Conservation (phyloP, 2,797 vertebrate species). For the Pelobates cultripes region DNA sequence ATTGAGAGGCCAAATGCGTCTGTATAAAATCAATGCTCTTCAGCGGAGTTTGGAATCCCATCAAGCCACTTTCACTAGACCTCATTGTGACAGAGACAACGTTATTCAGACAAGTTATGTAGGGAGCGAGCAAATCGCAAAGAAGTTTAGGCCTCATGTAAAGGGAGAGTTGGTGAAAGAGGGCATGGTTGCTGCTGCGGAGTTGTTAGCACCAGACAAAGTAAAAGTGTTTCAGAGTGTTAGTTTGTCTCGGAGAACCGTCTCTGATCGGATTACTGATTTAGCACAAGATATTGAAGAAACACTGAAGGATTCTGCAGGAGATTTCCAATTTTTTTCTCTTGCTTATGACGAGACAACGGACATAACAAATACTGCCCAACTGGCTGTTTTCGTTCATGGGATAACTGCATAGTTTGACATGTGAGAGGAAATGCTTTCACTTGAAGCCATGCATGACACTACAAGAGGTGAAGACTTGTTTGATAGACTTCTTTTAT, state of each 20-base stretch:
- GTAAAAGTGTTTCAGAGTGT: conserved; percentile 21
- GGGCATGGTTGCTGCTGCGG: no score
- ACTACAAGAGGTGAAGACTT: conserved; percentile 32
- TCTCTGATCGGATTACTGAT: conserved; percentile 48
- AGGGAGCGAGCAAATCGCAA: background rate
- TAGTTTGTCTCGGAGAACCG: background rate
- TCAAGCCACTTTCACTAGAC: conserved; percentile 33
- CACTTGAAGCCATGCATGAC: conserved; percentile 52
- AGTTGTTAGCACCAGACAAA: background rate
- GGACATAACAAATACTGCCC: background rate
- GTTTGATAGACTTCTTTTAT: no score
- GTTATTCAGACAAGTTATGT: conserved; percentile 18
- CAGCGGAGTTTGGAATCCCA: conserved; percentile 28
- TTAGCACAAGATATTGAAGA: conserved; percentile 55
- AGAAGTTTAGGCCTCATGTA: background rate
- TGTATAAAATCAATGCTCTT: conserved; percentile 55
- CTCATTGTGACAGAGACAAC: conserved; percentile 36
- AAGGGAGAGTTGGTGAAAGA: no score
- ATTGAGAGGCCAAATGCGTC: conserved; percentile 50
- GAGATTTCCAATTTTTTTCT: conserved; percentile 50
- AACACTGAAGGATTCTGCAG: background rate
- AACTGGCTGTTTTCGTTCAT: conserved; percentile 16
- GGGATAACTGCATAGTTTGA: conserved; percentile 26
- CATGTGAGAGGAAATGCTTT: conserved; percentile 28
- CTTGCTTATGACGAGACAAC: conserved; percentile 19